Percentiles rank a stretch among this genome's conserved stretches.
Evolutionary conservation across 2,797 vertebrate genomes (phyloP).

Genomic region (Falco naumanni): DNA sequence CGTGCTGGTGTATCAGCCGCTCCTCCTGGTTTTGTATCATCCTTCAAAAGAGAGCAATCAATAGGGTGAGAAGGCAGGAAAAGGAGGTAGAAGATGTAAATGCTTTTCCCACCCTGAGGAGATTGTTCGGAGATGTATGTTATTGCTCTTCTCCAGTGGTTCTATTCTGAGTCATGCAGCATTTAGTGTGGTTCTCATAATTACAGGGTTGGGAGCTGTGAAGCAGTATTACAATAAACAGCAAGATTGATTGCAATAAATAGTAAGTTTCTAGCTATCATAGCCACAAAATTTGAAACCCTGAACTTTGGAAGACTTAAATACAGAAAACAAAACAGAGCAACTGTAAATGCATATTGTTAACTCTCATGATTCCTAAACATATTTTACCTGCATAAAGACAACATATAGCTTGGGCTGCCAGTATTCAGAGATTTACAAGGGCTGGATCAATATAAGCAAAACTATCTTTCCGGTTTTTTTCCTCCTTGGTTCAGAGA

Average conservation of each 20-base stretch:
- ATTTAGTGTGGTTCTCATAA: neutral
- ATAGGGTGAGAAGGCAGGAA: neutral
- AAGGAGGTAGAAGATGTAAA: neutral
- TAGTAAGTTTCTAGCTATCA: neutral
- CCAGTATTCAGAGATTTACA: neutral
- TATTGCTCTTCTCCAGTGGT: neutral
- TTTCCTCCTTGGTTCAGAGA: neutral
- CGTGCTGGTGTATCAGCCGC: too few relatives aligned
- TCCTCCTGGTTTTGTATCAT: too few relatives aligned
- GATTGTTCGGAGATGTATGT: neutral
- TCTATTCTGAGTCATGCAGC: neutral
- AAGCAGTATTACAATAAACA: neutral
- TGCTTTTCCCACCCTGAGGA: neutral
- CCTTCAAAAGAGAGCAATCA: fast-evolving
- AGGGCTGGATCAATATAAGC: neutral
- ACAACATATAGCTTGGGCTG: neutral
- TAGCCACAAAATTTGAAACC: neutral
- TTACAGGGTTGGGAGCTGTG: neutral
- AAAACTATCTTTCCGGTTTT: neutral
- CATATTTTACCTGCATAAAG: neutral
- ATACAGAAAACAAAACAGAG: neutral
- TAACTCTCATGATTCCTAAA: neutral
- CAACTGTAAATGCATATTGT: neutral
- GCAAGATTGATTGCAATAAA: neutral
- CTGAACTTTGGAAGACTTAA: neutral